Percentiles rank a stretch among this genome's conserved stretches.
Evolutionary conservation across 1,140 invertebrate species (phyloP).

Genomic region (Pemphigus obesinymphae): DNA sequence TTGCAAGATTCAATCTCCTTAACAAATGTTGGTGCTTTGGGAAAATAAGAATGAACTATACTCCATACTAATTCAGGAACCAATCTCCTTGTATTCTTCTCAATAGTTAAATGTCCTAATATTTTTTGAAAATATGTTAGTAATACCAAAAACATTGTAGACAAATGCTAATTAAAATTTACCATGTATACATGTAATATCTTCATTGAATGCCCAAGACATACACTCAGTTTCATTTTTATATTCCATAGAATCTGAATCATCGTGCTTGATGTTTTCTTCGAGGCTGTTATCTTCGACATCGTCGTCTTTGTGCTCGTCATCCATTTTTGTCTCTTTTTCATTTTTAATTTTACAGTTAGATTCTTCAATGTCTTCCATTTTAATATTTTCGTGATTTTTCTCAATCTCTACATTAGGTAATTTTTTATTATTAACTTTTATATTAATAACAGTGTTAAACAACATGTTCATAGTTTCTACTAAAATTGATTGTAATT

Average conservation of each 20-base stretch:
- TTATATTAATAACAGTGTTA: slow-evolving; percentile 7
- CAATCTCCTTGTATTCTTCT: slow-evolving; percentile 43
- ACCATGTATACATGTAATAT: slow-evolving; percentile 46
- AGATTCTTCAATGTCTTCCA: not conserved
- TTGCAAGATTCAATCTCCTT: slow-evolving; percentile 43
- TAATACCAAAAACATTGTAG: not conserved
- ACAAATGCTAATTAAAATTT: not conserved
- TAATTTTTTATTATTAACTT: slow-evolving; percentile 5
- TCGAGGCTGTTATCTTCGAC: not conserved
- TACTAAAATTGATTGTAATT: not conserved
- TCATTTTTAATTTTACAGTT: not conserved
- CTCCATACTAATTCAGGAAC: slow-evolving; percentile 45
- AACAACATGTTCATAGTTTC: not conserved
- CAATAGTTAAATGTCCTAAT: slow-evolving; percentile 44
- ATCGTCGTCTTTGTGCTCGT: slow-evolving; percentile 25
- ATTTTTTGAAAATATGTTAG: not conserved
- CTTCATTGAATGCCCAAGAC: slow-evolving; percentile 45
- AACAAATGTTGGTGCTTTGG: slow-evolving; percentile 43
- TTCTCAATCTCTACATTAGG: not conserved
- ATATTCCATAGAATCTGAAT: slow-evolving; percentile 28
- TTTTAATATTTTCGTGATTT: not conserved
- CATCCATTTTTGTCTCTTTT: not conserved
- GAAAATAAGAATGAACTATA: slow-evolving; percentile 46
- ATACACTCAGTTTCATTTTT: slow-evolving; percentile 39
- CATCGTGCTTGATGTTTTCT: slow-evolving; percentile 27